phyloP scores from a whole-genome alignment of 2,888 invertebrate genomes.

The Macaria liturata region DNA sequence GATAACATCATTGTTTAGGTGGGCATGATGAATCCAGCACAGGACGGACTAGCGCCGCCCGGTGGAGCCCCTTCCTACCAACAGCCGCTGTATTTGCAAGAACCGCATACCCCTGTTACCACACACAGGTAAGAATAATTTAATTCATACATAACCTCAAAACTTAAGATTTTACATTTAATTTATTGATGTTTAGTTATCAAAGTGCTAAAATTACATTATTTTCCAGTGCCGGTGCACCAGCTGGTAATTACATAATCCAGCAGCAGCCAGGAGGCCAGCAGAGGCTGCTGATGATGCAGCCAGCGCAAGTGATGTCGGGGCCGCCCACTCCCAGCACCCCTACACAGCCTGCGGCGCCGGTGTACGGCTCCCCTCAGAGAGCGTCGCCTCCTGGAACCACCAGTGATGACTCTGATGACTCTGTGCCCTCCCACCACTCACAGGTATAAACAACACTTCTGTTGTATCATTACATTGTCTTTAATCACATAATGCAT shows the following conservation, averaged over 20 bases:
- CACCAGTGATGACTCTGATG: constrained; percentile 94
- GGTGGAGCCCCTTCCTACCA: constrained; percentile 86
- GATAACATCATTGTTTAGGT: constrained; percentile 58
- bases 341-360: constrained; percentile 63
- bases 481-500: background rate
- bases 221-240: constrained; percentile 74
- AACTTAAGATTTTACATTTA: background rate
- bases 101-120: constrained; percentile 77
- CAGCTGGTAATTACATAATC: constrained; percentile 84
- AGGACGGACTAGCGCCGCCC: constrained; percentile 84
- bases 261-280: constrained; percentile 83
- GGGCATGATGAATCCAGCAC: constrained; percentile 85
- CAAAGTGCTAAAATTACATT: background rate
- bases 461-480: background rate
- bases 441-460: constrained; percentile 62
- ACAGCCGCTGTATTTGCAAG: constrained; percentile 88
- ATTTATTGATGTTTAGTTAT: too few relatives aligned
- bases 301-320: constrained; percentile 78
- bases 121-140: constrained; percentile 63
- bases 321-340: constrained; percentile 74
- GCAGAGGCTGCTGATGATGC: constrained; percentile 81
- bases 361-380: constrained; percentile 83
- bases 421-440: constrained; percentile 87
- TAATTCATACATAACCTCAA: constrained; percentile 4
- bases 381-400: constrained; percentile 87